Evolutionary conservation across 2,888 invertebrate species (phyloP).

Genomic region (Athalia circularis): DNA sequence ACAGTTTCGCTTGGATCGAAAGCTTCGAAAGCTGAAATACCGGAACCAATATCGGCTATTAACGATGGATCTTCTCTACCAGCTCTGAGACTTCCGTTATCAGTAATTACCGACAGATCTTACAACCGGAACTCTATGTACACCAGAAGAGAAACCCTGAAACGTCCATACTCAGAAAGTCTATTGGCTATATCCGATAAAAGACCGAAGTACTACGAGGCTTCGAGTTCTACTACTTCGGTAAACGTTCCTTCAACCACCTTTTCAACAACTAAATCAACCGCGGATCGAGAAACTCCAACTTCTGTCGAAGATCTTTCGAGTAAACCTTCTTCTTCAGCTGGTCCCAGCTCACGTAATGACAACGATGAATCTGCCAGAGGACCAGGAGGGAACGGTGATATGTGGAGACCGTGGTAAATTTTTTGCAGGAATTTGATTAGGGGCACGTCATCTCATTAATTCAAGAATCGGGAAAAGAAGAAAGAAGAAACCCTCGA

Average conservation of each 20-base stretch:
- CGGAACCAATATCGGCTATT: constrained; percentile 24
- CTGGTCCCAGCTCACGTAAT: constrained; percentile 49
- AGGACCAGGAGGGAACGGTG: constrained; percentile 67
- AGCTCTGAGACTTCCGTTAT: constrained; percentile 66
- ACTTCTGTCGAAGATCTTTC: constrained; percentile 60
- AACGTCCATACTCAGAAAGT: constrained; percentile 67
- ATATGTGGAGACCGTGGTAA: constrained; percentile 80
- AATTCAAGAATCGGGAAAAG: constrained; percentile 19
- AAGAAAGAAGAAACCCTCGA: neutral
- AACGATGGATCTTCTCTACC: constrained; percentile 40
- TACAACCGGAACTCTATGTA: constrained; percentile 63
- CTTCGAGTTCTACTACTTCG: constrained; percentile 60
- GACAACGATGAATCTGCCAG: constrained; percentile 56
- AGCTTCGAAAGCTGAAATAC: neutral
- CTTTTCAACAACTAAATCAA: constrained; percentile 46
- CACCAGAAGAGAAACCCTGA: constrained; percentile 60
- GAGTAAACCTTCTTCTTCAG: constrained; percentile 48
- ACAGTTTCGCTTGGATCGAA: neutral
- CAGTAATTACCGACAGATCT: constrained; percentile 71
- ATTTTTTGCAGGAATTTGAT: neutral
- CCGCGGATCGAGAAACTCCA: constrained; percentile 54
- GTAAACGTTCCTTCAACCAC: constrained; percentile 50
- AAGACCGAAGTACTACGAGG: constrained; percentile 64
- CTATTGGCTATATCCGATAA: constrained; percentile 68
- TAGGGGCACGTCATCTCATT: neutral